These are phyloP conservation scores for Kryphioiulus occultus DNA, from an alignment of 2,888 invertebrate species.

Conservation along the genomic window DNA sequence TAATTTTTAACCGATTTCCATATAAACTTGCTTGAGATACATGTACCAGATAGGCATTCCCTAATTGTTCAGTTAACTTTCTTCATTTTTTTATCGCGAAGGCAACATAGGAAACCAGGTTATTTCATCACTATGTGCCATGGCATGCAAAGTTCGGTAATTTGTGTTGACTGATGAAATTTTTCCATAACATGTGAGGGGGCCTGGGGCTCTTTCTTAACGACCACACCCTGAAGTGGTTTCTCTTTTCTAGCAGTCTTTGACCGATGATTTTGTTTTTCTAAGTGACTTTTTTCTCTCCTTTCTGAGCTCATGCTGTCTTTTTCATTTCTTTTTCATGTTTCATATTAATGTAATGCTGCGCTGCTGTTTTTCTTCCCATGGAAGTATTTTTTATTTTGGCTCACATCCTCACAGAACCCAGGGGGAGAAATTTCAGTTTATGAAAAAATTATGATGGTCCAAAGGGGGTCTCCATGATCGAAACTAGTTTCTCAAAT, in stretches of 20 bases:
- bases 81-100: not conserved
- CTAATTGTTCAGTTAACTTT: too few species aligned
- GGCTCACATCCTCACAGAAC: not conserved
- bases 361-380: not conserved
- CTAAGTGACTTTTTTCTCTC: not conserved
- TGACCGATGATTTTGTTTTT: not conserved
- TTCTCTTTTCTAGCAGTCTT: not conserved
- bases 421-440: not conserved
- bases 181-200: not conserved
- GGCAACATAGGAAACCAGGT: not conserved
- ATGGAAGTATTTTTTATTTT: not conserved
- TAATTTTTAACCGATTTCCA: too few species aligned
- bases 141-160: not conserved
- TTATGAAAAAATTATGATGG: not conserved
- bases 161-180: not conserved
- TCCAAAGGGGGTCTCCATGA: not conserved
- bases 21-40: too few species aligned
- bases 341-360: not conserved
- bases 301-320: not conserved
- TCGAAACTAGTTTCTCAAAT: not conserved
- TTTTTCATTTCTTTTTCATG: not conserved
- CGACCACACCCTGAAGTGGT: not conserved
- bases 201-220: not conserved
- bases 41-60: too few species aligned
- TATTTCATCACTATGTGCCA: too few species aligned